Conservation (phyloP, 2,888 invertebrate species). For the Ichneumoninae sp. region DNA sequence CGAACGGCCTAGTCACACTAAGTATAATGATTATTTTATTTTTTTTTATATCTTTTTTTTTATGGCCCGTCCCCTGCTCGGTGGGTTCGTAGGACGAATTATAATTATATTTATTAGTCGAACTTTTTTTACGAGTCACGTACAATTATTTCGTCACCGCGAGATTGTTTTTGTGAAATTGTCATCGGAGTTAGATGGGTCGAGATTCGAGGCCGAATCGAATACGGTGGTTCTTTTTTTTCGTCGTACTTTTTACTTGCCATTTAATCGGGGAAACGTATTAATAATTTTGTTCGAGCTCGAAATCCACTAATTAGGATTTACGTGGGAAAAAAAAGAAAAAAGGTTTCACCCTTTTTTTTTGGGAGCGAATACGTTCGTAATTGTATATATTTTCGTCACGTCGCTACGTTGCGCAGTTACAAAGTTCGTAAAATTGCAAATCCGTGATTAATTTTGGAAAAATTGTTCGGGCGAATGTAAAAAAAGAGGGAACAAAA, state of each 20-base stretch:
- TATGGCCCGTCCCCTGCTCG: not conserved
- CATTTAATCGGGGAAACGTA: not conserved
- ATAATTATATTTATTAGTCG: constrained; percentile 7
- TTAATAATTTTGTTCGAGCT: not conserved
- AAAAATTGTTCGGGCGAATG: not conserved
- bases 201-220: not conserved
- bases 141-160: constrained; percentile 1
- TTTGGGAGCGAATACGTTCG: not conserved
- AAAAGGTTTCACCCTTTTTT: not conserved
- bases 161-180: not conserved
- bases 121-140: constrained; percentile 12
- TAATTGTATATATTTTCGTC: not conserved
- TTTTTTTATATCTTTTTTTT: not conserved
- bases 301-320: not conserved
- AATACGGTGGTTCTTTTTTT: not conserved
- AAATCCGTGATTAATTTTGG: not conserved
- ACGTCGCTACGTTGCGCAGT: not conserved
- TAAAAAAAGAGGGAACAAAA: not conserved
- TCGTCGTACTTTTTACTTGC: not conserved
- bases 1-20: constrained; percentile 9
- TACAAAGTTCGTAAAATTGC: not conserved
- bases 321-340: not conserved
- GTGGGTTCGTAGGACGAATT: not conserved
- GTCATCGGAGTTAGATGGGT: not conserved
- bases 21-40: not conserved